Evolutionary conservation across 1,140 invertebrate genomes (phyloP).

Genomic region (Drosophila repletoides): DNA sequence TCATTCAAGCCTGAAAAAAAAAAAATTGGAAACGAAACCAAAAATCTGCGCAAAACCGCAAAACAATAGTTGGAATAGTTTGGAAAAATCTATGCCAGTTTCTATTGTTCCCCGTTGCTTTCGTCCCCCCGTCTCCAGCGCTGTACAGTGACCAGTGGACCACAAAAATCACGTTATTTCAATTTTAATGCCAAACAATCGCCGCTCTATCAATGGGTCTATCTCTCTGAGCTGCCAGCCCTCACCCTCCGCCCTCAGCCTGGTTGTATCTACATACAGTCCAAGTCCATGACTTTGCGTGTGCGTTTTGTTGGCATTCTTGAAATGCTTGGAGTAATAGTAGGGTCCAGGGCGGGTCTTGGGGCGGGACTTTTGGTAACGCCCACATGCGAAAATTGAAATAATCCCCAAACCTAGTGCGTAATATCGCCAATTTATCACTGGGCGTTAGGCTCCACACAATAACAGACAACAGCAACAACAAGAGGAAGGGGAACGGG

Average conservation of each 20-base stretch:
- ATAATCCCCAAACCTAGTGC: slow-evolving; percentile 56
- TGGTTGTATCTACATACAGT: not conserved
- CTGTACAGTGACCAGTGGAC: slow-evolving; percentile 48
- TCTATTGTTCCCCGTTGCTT: slow-evolving; percentile 14
- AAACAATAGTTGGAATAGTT: slow-evolving; percentile 62
- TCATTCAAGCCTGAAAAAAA: slow-evolving; percentile 56
- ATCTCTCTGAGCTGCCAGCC: not conserved
- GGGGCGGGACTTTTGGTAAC: slow-evolving; percentile 33
- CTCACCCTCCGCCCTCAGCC: too few relatives aligned
- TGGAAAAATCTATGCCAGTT: slow-evolving; percentile 61
- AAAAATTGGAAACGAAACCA: slow-evolving; percentile 19
- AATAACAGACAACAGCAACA: not conserved
- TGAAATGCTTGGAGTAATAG: slow-evolving; percentile 56
- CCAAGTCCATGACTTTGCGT: slow-evolving; percentile 13
- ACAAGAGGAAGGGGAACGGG: too few relatives aligned
- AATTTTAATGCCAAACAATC: slow-evolving; percentile 73
- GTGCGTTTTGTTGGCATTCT: slow-evolving; percentile 59
- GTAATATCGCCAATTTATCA: slow-evolving; percentile 78
- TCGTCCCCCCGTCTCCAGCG: not conserved
- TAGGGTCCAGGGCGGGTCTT: slow-evolving; percentile 10
- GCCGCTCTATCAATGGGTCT: slow-evolving; percentile 43
- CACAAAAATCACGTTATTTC: slow-evolving; percentile 80
- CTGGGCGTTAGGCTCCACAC: slow-evolving; percentile 44
- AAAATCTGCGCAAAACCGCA: slow-evolving; percentile 74
- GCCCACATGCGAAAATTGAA: slow-evolving; percentile 70